Evolutionary conservation across 1,140 invertebrate species (phyloP).

Genomic region (Metaphire vulgaris): DNA sequence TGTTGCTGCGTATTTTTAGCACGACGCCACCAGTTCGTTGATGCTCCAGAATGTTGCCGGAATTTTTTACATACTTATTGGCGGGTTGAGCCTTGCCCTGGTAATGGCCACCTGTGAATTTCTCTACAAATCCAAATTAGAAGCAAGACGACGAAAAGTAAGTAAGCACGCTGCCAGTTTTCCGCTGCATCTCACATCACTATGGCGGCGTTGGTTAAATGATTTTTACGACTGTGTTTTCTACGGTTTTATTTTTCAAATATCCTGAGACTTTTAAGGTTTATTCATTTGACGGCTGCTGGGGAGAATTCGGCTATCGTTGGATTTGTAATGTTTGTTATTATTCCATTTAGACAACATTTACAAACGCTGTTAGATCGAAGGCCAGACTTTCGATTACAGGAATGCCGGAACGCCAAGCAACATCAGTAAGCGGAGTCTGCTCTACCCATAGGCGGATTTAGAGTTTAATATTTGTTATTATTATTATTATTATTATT

Average conservation of each 20-base stretch:
- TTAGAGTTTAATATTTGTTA: no score
- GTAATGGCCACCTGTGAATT: constrained; percentile 84
- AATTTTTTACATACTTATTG: constrained; percentile 96
- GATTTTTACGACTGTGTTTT: no score
- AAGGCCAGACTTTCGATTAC: constrained; percentile 28
- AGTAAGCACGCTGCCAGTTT: no score
- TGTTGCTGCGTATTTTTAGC: no score
- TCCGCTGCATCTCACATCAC: no score
- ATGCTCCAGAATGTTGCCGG: constrained; percentile 94
- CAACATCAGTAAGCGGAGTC: constrained; percentile 25
- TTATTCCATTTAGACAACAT: constrained; percentile 29
- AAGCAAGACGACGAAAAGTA: constrained; percentile 20
- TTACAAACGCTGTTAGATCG: constrained; percentile 25
- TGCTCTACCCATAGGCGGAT: no score
- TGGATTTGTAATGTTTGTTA: no score
- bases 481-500: no score
- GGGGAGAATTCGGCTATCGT: no score
- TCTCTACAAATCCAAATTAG: constrained; percentile 48
- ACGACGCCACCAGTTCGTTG: constrained; percentile 75
- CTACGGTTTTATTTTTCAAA: no score
- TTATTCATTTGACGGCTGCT: constrained; percentile 7
- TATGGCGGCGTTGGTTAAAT: no score
- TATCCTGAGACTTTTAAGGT: no score
- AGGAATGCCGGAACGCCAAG: constrained; percentile 24
- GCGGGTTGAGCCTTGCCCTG: constrained; percentile 78